Base-by-base conservation (phyloP, 1,140 invertebrate genomes). In the Potamilus streckersoni region DNA sequence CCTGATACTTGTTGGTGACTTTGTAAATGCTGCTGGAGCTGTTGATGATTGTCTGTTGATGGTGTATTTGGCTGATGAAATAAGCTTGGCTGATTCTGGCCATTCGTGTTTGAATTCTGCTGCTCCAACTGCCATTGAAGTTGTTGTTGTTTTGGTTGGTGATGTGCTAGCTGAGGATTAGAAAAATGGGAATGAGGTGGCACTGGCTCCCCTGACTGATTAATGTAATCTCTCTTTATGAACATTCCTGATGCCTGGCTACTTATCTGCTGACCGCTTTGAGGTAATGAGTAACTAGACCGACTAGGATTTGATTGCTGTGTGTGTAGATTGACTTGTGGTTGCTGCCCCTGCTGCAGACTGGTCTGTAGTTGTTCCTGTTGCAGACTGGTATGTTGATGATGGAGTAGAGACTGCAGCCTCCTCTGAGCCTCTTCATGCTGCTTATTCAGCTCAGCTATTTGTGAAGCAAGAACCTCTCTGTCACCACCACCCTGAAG, bases 381-480 rank as follows among this genome's bases (percentile, higher is more conserved):
- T 15, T 75, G 73, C 63, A 76, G 63, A 38, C 66, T 31, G 27
- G 63, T 57, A 73, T 76, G 73, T 64, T 83, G 83, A 55, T 77
- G 77, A 49, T 69, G 68, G 70, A 86, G 79, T 61, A 87, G 57
- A n/a, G 59, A 61, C 59, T 82, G 75, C 11, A 86, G 72, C 49
- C 86, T 75, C 65, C 74, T 82, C 70, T 85, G 83, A 27, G 86
- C 86, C 61, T 86, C 84, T 58, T 81, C 84, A 59, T 87, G 84
- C 64, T 86, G 84, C 63, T 82, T 80, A 64, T 86, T 86, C 15
- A 87, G 71, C 56, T 83, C 82, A 5, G 83, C 83, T 73, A 87
- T 86, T 70, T 87, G 86, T 61, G 74, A 69, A 17, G 82, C 74
- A 23, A 83, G 77, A 63, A 78, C 49, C 5, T 80, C 76, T 76